Percentiles rank a stretch among this genome's conserved stretches.
Conservation (phyloP, 2,888 invertebrate genomes). For the Zeuzera pyrina region DNA sequence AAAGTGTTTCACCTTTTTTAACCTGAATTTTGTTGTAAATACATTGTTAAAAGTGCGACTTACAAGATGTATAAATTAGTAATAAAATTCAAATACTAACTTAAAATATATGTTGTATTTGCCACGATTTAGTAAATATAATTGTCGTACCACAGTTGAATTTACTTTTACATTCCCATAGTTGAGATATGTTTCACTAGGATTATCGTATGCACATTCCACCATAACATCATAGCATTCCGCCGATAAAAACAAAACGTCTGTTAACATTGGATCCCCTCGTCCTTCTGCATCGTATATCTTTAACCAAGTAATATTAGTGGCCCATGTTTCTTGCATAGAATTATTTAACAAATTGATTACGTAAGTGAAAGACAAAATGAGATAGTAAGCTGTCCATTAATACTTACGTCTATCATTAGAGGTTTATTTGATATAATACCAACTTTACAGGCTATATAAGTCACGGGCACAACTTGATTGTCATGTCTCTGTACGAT, state of each 20-base stretch:
- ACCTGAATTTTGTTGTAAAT: conserved; percentile 25
- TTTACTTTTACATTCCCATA: conserved; percentile 75
- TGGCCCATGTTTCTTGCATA: too few species aligned
- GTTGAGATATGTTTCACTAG: conserved; percentile 54
- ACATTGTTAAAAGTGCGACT: not conserved
- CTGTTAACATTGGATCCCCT: conserved; percentile 53
- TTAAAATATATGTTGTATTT: conserved; percentile 70
- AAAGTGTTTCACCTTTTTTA: conserved; percentile 60
- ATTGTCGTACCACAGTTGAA: conserved; percentile 46
- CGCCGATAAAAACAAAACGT: conserved; percentile 56
- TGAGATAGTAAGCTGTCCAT: too few species aligned
- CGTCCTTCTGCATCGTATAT: conserved; percentile 57
- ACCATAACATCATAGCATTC: conserved; percentile 75
- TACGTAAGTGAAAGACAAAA: too few species aligned
- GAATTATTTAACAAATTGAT: too few species aligned
- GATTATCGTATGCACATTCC: conserved; percentile 62
- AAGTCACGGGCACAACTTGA: conserved; percentile 61
- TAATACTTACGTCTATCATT: conserved; percentile 51
- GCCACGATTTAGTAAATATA: conserved; percentile 72
- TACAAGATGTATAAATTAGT: not conserved
- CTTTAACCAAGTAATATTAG: too few species aligned
- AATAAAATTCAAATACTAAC: conserved; percentile 30
- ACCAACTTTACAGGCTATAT: conserved; percentile 56
- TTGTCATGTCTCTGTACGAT: conserved; percentile 53
- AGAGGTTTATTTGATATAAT: conserved; percentile 46